Conservation (phyloP, 2,113 vertebrate species). For the Scomber japonicus region DNA sequence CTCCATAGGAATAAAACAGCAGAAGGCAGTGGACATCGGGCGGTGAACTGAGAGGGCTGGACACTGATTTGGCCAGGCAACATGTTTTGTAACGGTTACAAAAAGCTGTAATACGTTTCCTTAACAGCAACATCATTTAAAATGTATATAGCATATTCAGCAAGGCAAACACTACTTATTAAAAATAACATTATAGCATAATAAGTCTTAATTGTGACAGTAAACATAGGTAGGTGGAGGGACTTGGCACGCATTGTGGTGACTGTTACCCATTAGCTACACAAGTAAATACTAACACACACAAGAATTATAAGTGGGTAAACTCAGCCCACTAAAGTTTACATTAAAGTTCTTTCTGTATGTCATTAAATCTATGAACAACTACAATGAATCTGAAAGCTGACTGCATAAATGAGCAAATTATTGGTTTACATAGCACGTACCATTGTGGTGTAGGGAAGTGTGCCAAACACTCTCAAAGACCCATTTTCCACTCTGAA, state of each 20-base stretch:
- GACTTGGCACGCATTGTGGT: constrained; percentile 49
- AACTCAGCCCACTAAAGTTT: constrained; percentile 30
- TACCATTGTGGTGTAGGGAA: constrained; percentile 88
- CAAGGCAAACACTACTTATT: neutral
- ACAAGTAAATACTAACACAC: constrained; percentile 27
- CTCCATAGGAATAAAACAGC: constrained; percentile 57
- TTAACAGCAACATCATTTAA: neutral
- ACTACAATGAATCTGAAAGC: constrained; percentile 56
- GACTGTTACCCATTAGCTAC: constrained; percentile 35
- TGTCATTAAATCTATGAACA: constrained; percentile 49
- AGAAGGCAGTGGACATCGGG: constrained; percentile 46
- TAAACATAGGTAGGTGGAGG: constrained; percentile 59
- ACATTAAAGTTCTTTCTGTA: constrained; percentile 28
- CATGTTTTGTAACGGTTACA: constrained; percentile 18
- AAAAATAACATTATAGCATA: constrained; percentile 12
- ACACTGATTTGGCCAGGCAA: constrained; percentile 50
- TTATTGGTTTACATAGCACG: constrained; percentile 87
- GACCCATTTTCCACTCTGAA: constrained; percentile 86
- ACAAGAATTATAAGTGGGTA: constrained; percentile 7
- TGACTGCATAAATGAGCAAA: constrained; percentile 79
- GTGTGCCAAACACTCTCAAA: constrained; percentile 87
- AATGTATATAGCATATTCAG: neutral
- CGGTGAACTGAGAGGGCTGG: constrained; percentile 53
- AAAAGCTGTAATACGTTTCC: constrained; percentile 25
- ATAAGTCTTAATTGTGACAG: constrained; percentile 30